Conservation (phyloP, 2,888 invertebrate species). For the Thalpophila matura region DNA sequence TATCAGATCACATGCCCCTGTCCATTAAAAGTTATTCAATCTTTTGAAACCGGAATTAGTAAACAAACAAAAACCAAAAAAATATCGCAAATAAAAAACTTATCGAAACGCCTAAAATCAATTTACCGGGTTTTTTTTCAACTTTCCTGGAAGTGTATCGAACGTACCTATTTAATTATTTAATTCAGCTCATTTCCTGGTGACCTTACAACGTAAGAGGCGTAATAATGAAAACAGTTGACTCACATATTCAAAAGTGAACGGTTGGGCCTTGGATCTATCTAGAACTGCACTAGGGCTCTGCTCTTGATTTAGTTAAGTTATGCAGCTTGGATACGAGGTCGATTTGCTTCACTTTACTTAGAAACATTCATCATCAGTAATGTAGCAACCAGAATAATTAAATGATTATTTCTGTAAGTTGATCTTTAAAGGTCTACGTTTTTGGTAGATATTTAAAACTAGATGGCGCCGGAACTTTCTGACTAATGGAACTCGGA, state of each 20-base stretch:
- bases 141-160: conserved; percentile 33
- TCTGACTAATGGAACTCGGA: no score
- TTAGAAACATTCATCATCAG: not conserved
- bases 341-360: conserved; percentile 30
- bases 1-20: no score
- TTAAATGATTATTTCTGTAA: no score
- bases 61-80: no score
- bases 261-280: conserved; percentile 52
- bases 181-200: conserved; percentile 53
- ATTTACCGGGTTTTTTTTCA: not conserved
- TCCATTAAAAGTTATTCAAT: no score
- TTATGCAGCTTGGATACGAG: conserved; percentile 31
- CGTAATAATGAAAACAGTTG: conserved; percentile 54
- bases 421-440: no score
- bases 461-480: no score
- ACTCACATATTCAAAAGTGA: conserved; percentile 58
- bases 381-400: no score
- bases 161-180: conserved; percentile 32
- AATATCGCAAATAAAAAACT: not conserved
- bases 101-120: not conserved
- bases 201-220: conserved; percentile 53
- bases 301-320: conserved; percentile 27
- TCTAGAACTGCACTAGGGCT: conserved; percentile 55
- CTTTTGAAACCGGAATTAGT: no score
- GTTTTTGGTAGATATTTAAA: no score